phyloP scores from a whole-genome alignment of 2,888 invertebrate species.

The Heliconius ismenius region DNA sequence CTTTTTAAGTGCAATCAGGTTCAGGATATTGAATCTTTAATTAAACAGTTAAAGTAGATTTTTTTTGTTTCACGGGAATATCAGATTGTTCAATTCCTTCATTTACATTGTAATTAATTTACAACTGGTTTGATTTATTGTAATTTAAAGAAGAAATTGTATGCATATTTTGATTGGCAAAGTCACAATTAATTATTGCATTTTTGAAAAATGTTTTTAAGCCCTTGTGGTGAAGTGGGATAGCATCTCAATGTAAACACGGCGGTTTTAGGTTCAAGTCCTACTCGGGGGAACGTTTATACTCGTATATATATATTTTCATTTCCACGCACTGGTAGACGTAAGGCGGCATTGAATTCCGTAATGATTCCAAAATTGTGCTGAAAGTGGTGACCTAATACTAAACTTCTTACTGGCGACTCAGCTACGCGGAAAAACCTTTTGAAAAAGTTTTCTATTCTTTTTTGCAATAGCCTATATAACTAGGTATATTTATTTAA shows the following conservation, averaged over 20 bases:
- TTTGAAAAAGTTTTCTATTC: neutral
- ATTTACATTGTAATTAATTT: slow-evolving; percentile 16
- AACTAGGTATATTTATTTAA: too few relatives aligned
- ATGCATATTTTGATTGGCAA: neutral
- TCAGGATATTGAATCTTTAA: slow-evolving; percentile 16
- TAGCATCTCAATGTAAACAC: neutral
- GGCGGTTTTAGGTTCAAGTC: neutral
- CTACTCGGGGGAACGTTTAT: neutral
- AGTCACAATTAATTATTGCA: neutral
- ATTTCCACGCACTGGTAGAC: neutral
- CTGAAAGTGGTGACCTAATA: neutral
- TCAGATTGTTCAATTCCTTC: neutral
- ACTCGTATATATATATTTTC: too few relatives aligned
- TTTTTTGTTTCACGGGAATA: neutral
- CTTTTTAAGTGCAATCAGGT: slow-evolving; percentile 9
- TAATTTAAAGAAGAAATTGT: neutral
- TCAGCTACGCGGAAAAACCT: neutral
- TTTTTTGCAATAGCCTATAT: neutral
- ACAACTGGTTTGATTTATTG: neutral
- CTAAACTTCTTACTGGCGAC: too few relatives aligned
- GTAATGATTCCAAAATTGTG: neutral
- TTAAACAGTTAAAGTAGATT: slow-evolving; percentile 8
- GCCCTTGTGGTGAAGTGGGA: neutral
- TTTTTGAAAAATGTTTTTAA: neutral
- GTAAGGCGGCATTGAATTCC: too few relatives aligned